phyloP scores from a whole-genome alignment of 2,113 vertebrate species.

The Labeo rohita region DNA sequence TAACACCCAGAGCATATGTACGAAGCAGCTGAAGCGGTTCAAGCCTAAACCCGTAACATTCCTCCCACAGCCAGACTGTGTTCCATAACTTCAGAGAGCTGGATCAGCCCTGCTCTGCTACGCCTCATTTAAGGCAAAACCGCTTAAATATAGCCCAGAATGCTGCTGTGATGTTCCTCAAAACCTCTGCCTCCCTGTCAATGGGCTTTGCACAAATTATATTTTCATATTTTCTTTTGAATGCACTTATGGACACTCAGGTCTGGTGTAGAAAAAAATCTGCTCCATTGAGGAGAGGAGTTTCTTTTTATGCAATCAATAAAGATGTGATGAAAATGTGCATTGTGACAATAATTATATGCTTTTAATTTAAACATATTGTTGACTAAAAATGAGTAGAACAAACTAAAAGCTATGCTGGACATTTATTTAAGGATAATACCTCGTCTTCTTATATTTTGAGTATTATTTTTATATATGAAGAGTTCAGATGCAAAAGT shows the following conservation, averaged over 20 bases:
- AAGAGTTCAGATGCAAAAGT: too few relatives aligned
- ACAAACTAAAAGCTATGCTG: too few relatives aligned
- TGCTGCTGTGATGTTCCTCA: neutral
- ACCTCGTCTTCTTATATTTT: too few relatives aligned
- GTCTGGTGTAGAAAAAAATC: neutral
- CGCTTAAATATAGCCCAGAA: neutral
- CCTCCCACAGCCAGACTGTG: constrained; percentile 2
- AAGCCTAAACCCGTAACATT: constrained; percentile 32
- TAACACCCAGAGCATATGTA: constrained; percentile 2
- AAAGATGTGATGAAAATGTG: neutral
- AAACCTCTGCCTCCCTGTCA: neutral
- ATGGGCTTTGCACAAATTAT: neutral
- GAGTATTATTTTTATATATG: too few relatives aligned
- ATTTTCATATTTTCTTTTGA: neutral
- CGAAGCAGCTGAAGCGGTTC: constrained; percentile 6
- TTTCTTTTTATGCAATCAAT: too few relatives aligned
- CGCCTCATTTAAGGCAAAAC: constrained; percentile 16
- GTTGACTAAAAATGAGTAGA: too few relatives aligned
- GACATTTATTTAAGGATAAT: too few relatives aligned
- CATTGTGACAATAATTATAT: neutral
- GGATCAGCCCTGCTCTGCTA: constrained; percentile 2
- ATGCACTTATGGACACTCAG: neutral
- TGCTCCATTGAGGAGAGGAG: neutral
- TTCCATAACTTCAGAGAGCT: constrained; percentile 41
- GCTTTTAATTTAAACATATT: too few relatives aligned